These are phyloP conservation scores for Phortica okadai DNA, from an alignment of 2,888 invertebrate species.

Conservation along the genomic window DNA sequence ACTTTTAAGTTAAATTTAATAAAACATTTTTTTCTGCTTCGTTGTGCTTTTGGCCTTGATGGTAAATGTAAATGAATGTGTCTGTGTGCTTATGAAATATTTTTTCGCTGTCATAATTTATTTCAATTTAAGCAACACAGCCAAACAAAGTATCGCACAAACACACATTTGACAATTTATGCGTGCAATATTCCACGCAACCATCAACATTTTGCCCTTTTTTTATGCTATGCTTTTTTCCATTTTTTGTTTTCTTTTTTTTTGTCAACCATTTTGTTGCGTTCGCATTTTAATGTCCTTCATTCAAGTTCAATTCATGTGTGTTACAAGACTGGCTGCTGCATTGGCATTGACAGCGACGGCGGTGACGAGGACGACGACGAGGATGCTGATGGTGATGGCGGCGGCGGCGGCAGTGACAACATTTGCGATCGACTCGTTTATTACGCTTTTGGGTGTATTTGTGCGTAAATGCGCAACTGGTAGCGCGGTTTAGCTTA, in stretches of 20 bases:
- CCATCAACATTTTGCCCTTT: background rate
- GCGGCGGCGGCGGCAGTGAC: background rate
- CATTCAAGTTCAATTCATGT: slow-evolving; percentile 3
- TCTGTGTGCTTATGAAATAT: background rate
- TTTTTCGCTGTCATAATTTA: slow-evolving; percentile 36
- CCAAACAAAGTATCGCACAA: background rate
- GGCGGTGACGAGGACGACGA: too few relatives aligned
- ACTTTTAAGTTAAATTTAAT: slow-evolving; percentile 18
- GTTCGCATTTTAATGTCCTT: slow-evolving; percentile 2
- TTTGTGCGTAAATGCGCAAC: slow-evolving; percentile 31
- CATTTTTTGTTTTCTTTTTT: background rate
- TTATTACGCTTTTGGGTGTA: slow-evolving; percentile 32
- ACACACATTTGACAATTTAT: slow-evolving; percentile 18
- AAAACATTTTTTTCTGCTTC: slow-evolving; percentile 42
- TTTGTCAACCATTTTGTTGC: background rate
- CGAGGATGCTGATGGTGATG: background rate
- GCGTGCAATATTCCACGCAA: background rate
- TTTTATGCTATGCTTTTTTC: background rate
- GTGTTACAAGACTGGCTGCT: background rate
- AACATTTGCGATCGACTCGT: background rate
- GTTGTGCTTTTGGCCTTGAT: slow-evolving; percentile 7
- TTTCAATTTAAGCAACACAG: slow-evolving; percentile 30
- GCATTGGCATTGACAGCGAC: too few relatives aligned
- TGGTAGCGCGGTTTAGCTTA: slow-evolving; percentile 19
- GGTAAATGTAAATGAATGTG: slow-evolving; percentile 10